Base-by-base conservation (phyloP, 2,113 vertebrate species). In the Thymallus thymallus region DNA sequence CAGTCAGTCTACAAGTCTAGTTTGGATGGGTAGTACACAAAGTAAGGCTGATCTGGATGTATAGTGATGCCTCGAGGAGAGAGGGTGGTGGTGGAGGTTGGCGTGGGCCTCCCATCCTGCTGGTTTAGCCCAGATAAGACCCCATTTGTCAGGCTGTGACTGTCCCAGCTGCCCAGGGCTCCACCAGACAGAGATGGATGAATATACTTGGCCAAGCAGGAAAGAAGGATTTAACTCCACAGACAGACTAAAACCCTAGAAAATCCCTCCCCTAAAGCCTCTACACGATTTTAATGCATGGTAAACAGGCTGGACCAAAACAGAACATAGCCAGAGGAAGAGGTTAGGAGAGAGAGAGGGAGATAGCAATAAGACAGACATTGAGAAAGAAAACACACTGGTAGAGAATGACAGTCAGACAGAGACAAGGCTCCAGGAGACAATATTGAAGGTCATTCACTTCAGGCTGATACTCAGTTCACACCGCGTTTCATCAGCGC, bases 71-170 rank as follows among this genome's bases (percentile, higher is more conserved):
- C 51, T 55, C 51, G 35, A 10, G 6, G 85, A 55, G 69, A 55
- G 14, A 68, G 23, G n/a, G n/a, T 22, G 12, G 63, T 62, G 79
- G 55, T 74, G 66, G 20, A 45, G 69, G 72, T 71, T 51, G 60
- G 71, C 69, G 69, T 63, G 30, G 48, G 64, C 65, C 78, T 77
- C 48, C 55, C 67, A 73, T 82, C 64, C 72, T 76, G 60, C 61
- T 68, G 72, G 73, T 73, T 81, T 80, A 83, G 64, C 72, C 74
- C 77, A 68, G 51, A 45, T 64, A 71, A 74, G 78, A 86, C 74
- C 77, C 68, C 55, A 75, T 85, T 84, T 77, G 83, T 78, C 80
- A 75, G 72, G 48, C 77, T 26, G 22, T 0, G 0, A 24, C 77
- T 55, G 51, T 55, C 9, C 35, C 9, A 18, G 16, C 16, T 18